These are phyloP conservation scores for Oryctolagus cuniculus DNA, from an alignment of 2,113 vertebrate genomes.

Conservation along the genomic window DNA sequence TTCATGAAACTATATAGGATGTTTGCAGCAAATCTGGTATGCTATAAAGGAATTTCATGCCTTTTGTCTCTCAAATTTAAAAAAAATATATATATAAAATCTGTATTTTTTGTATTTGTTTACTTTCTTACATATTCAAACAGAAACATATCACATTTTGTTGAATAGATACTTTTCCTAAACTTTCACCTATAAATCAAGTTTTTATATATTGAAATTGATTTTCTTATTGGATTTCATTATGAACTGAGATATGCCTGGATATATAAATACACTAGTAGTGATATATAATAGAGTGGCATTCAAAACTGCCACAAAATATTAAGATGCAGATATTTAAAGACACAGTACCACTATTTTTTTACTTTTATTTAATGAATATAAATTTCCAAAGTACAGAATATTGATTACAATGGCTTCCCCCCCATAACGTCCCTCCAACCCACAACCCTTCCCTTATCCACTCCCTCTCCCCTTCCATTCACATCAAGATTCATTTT, in stretches of 20 bases:
- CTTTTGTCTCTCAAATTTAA: constrained; percentile 7
- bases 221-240: constrained; percentile 68
- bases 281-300: constrained; percentile 23
- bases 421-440: too few species aligned
- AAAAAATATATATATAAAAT: constrained; percentile 61
- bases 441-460: too few species aligned
- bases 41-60: neutral
- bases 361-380: too few species aligned
- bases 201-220: constrained; percentile 63
- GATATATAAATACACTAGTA: neutral
- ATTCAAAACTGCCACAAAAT: constrained; percentile 33
- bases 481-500: too few species aligned
- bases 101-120: neutral
- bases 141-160: constrained; percentile 1
- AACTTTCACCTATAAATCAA: constrained; percentile 54
- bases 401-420: too few species aligned
- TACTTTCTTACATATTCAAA: constrained; percentile 49
- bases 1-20: neutral
- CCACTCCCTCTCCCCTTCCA: too few species aligned
- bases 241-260: constrained; percentile 46
- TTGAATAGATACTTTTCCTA: constrained; percentile 32
- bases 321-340: neutral
- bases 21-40: neutral
- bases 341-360: neutral
- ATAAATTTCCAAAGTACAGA: too few species aligned